Evolutionary conservation across 1,140 invertebrate genomes (phyloP).

Genomic region (Conus betulinus): DNA sequence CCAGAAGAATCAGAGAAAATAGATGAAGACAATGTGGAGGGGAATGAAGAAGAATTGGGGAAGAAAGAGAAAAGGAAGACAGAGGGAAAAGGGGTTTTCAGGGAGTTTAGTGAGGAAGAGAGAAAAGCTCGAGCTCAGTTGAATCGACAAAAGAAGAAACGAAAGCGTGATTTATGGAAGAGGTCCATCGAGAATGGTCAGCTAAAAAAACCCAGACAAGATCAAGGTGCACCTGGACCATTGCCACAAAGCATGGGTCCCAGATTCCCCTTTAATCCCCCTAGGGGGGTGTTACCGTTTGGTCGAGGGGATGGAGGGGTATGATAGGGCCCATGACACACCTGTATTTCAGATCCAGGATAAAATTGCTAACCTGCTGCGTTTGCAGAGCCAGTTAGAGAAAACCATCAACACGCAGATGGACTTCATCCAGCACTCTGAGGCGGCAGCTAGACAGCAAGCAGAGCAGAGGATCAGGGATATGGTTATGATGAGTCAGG

Average conservation of each 20-base stretch:
- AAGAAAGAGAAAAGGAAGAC: not conserved
- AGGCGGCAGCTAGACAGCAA: slow-evolving; percentile 4
- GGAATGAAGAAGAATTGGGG: not conserved
- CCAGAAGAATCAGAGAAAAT: not conserved
- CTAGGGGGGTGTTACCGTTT: not conserved
- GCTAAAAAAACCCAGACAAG: not conserved
- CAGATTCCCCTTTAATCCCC: not conserved
- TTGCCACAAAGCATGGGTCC: not conserved
- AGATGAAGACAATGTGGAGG: not conserved
- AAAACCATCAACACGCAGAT: slow-evolving; percentile 28
- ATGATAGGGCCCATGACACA: not conserved
- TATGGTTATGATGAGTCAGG: not conserved
- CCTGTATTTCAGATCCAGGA: slow-evolving; percentile 4
- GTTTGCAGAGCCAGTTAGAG: slow-evolving; percentile 32
- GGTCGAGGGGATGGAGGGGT: not conserved
- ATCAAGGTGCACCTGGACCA: not conserved
- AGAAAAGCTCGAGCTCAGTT: not conserved
- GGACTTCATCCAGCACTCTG: slow-evolving; percentile 22
- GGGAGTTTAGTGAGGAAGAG: not conserved
- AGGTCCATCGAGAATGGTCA: slow-evolving; percentile 21
- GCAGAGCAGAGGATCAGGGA: not conserved
- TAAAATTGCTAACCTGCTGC: slow-evolving; percentile 25
- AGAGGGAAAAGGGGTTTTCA: not conserved
- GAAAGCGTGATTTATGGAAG: slow-evolving; percentile 18
- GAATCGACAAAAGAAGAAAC: slow-evolving; percentile 29